phyloP scores from a whole-genome alignment of 2,888 invertebrate genomes.

The Eupelmus urozonus region DNA sequence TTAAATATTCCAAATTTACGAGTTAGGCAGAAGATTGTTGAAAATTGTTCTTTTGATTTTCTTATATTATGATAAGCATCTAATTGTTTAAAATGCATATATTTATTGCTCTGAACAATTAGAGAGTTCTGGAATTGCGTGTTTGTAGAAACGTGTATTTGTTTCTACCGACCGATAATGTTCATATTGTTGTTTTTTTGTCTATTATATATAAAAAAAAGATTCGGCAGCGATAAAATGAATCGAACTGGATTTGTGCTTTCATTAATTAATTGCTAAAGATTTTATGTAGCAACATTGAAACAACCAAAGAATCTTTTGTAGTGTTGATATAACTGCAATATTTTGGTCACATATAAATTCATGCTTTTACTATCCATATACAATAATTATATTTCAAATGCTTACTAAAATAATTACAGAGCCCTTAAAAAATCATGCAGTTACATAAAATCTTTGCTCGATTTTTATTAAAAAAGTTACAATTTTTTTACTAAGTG shows the following conservation, averaged over 20 bases:
- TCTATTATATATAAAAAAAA: conserved; percentile 1
- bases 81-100: conserved; percentile 41
- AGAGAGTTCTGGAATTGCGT: neutral
- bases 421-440: conserved; percentile 28
- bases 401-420: conserved; percentile 18
- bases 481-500: conserved; percentile 45
- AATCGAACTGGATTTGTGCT: conserved; percentile 56
- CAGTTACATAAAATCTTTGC: conserved; percentile 54
- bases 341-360: conserved; percentile 28
- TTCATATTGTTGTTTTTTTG: conserved; percentile 42
- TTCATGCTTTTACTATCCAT: conserved; percentile 10
- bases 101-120: conserved; percentile 23
- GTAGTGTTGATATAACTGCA: conserved; percentile 27
- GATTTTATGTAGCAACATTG: conserved; percentile 67
- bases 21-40: conserved; percentile 48
- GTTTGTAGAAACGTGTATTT: conserved; percentile 25
- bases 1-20: conserved; percentile 55
- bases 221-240: conserved; percentile 48
- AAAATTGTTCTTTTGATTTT: conserved; percentile 41
- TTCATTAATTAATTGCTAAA: conserved; percentile 56
- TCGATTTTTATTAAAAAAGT: conserved; percentile 47
- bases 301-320: conserved; percentile 64
- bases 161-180: conserved; percentile 31
- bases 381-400: conserved; percentile 20
- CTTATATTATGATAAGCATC: conserved; percentile 14